Conservation (phyloP, 2,888 invertebrate species). For the Onchidella celtica region DNA sequence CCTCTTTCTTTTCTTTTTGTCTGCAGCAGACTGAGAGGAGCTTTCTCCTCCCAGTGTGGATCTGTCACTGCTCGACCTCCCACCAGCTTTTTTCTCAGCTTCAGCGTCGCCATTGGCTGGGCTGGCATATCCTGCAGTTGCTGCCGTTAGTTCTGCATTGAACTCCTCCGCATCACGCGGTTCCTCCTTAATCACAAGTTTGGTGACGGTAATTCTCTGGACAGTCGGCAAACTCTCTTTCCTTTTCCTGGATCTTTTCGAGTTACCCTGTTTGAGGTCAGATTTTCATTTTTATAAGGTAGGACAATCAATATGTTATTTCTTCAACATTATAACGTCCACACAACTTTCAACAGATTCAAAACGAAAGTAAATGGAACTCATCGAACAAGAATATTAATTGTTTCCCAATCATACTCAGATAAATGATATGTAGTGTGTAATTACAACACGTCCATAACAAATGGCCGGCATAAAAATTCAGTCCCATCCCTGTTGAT, state of each 20-base stretch:
- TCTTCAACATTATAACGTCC: too few species aligned
- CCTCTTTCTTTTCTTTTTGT: constrained; percentile 51
- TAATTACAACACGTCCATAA: too few species aligned
- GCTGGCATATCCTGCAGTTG: background rate
- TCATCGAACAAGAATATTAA: too few species aligned
- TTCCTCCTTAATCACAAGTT: constrained; percentile 44
- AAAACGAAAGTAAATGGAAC: too few species aligned
- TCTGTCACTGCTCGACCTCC: background rate
- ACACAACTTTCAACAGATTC: too few species aligned
- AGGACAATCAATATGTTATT: too few species aligned
- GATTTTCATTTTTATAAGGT: too few species aligned
- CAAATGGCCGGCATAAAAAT: too few species aligned
- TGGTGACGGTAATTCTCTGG: constrained; percentile 43
- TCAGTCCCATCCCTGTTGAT: too few species aligned
- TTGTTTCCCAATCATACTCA: too few species aligned
- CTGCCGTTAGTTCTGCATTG: background rate
- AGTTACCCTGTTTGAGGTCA: constrained; percentile 29
- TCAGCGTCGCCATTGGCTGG: background rate
- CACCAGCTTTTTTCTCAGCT: constrained; percentile 24
- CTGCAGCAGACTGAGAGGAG: background rate
- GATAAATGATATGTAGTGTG: too few species aligned
- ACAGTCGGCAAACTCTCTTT: constrained; percentile 49
- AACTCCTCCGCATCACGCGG: constrained; percentile 18
- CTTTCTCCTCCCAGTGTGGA: background rate
- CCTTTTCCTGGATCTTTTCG: constrained; percentile 35